Evolutionary conservation across 2,888 invertebrate species (phyloP), one percentile per base, ranked within the genome.

Genomic region (Stratiomys singularior): DNA sequence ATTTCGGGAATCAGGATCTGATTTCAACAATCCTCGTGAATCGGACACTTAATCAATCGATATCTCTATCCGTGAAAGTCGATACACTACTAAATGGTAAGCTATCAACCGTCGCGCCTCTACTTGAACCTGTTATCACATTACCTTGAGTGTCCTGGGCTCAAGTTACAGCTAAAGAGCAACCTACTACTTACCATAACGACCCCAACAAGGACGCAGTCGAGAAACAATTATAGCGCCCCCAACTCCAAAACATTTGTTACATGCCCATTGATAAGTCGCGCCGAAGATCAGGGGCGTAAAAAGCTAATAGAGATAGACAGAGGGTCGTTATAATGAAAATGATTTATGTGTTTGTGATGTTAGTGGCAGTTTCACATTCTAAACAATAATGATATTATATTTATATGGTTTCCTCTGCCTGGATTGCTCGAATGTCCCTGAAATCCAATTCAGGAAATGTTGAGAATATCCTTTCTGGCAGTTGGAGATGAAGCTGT

Each of bases 311-410:
- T 60, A n/a, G 5, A 37, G 37, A 37, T 37, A 37, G 37, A 37
- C 37, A 37, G 37, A 37, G 21, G 58, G 58, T 60, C 60, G 28
- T 21, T 21, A 74, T 74, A 58, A 74, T 74, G 74, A 28, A 74
- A 74, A 74, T 74, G 74, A 74, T 74, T 37, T 74, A 74, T 58
- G 60, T 13, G 23, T 25, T n/a, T 37, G 37, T 15, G 74, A 60
- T 44, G 58, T 5, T 46, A 56, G 72, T 72, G 74, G 60, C 58
- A 58, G 37, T n/a, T 37, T 60, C 37, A 28, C 72, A 52, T 72
- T 58, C 37, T 56, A 56, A 52, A 25, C 72, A 72, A 74, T 58
- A 58, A 58, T 37, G 25, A 37, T 74, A 47, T 60, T 5, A 74
- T 58, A 56, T 52, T 72, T 52, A 74, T 30, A 37, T 28, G 71